Evolutionary conservation across 2,888 invertebrate genomes (phyloP), one percentile per base, ranked within the genome.

Genomic region (Dynastes tityus): DNA sequence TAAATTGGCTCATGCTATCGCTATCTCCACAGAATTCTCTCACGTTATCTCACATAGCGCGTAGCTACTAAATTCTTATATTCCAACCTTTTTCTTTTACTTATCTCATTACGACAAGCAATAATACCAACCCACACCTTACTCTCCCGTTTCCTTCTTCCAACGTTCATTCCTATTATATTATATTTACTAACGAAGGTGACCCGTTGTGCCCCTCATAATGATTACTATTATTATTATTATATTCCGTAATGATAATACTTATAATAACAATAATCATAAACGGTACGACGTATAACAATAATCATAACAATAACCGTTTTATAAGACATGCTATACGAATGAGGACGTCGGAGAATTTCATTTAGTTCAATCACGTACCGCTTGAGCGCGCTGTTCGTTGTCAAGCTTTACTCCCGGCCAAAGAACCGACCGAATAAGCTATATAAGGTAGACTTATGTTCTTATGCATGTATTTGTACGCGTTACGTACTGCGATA

Each of bases 251-350:
- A 37, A 65, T 64, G 64, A 64, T 65, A 65, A 63, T 63, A 63
- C 27, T 63, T 32, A 63, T 63, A 63, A 63, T 63, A 63, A 63
- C 63, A 63, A 63, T 65, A 65, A 65, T 65, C 65, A 65, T 65
- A 65, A 65, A 40, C 32, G 65, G 40, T 65, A 9, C 65, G 65
- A 65, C 16, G 65, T 65, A 87, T 87, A 87, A 87, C 87, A 87
- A 87, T 87, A 86, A 87, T 87, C 86, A 85, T 88, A 87, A 88
- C 87, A 86, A 86, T 88, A 87, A 87, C 87, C 86, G 82, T 88
- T 88, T 82, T 65, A 81, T 83, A 84, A 86, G 86, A 86, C 86
- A 85, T 85, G 85, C 11, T 86, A 87, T 86, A 84, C 84, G 85
- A 85, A 32, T 5, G 64, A 51, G 16, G 65, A 65, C 83, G 85